phyloP scores from a whole-genome alignment of 1,140 invertebrate species.

The Panulirus ornatus region DNA sequence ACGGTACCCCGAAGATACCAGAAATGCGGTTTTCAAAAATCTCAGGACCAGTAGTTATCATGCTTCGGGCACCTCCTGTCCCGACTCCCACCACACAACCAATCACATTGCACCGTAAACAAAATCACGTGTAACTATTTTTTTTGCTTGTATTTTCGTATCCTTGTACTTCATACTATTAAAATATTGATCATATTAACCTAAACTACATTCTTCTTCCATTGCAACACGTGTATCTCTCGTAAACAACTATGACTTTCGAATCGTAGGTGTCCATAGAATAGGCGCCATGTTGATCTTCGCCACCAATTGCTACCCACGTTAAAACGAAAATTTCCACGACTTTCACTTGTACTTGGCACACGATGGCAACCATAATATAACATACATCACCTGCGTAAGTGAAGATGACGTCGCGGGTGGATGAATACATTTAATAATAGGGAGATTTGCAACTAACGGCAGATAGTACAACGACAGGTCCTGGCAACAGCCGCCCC shows the following conservation, averaged over 20 bases:
- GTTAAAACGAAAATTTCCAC: neutral
- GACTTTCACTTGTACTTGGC: too few relatives aligned
- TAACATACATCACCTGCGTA: neutral
- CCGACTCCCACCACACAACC: neutral
- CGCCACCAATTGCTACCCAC: neutral
- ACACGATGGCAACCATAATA: too few relatives aligned
- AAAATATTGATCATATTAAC: too few relatives aligned
- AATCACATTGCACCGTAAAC: constrained; percentile 27
- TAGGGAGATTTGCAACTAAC: neutral
- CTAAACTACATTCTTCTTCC: too few relatives aligned
- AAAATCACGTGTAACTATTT: constrained; percentile 28
- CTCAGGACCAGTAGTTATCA: neutral
- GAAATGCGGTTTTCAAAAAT: too few relatives aligned
- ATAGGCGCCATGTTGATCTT: neutral
- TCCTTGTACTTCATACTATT: neutral
- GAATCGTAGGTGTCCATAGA: neutral
- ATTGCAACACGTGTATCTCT: too few relatives aligned
- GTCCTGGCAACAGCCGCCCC: neutral
- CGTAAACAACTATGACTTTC: neutral
- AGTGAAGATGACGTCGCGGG: neutral
- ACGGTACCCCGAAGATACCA: too few relatives aligned
- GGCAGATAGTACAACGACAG: neutral
- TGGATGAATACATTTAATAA: neutral
- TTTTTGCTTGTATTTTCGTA: constrained; percentile 8
- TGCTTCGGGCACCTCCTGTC: neutral